Percentiles rank a stretch among this genome's conserved stretches.
Conservation (phyloP, 2,113 vertebrate species). For the Callorhinus ursinus region DNA sequence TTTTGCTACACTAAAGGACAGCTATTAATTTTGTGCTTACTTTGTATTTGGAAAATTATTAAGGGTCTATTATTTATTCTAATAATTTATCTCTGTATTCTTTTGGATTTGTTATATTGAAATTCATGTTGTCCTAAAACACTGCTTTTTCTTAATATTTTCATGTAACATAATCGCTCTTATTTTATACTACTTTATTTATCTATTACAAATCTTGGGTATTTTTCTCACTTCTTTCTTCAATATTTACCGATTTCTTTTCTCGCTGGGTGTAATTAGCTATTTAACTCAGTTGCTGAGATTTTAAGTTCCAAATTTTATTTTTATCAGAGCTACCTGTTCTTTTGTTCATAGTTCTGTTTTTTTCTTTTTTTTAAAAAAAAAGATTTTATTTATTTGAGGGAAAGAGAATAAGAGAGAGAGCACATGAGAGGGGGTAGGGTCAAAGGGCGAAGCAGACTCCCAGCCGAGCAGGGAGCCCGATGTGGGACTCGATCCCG, state of each 20-base stretch:
- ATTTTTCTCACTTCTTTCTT: not conserved
- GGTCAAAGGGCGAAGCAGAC: too few relatives aligned
- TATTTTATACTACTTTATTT: not conserved
- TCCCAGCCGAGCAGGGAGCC: too few relatives aligned
- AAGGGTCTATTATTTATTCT: not conserved
- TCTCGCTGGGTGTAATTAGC: not conserved
- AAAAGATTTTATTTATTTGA: too few relatives aligned
- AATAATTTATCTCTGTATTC: not conserved
- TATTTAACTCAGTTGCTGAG: not conserved
- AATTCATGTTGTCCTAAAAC: not conserved
- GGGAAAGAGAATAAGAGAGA: too few relatives aligned
- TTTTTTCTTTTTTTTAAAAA: not conserved
- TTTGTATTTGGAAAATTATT: not conserved
- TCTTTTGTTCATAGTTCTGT: not conserved
- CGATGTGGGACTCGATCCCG: too few relatives aligned
- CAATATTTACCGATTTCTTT: not conserved
- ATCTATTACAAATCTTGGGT: not conserved
- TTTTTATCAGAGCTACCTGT: not conserved
- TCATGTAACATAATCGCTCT: not conserved
- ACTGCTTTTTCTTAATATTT: not conserved
- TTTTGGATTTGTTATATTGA: not conserved
- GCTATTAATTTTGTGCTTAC: not conserved
- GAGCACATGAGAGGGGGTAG: too few relatives aligned
- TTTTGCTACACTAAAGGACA: not conserved
- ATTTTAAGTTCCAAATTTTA: not conserved